Evolutionary conservation across 2,888 invertebrate species (phyloP), one percentile per base, ranked within the genome.

Genomic region (Trypoxylon attenuatum): DNA sequence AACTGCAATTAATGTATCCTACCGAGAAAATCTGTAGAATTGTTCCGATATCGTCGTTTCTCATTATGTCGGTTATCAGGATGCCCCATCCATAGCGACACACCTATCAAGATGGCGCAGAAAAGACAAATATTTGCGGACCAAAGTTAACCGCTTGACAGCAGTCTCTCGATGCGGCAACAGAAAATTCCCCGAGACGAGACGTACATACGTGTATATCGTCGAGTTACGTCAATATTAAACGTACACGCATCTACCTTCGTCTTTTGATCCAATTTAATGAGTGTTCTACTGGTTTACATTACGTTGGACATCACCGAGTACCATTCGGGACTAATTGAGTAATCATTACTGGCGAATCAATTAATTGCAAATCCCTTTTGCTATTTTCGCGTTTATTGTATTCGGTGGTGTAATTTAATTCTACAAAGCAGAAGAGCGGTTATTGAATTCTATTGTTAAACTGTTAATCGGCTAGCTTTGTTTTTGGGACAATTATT

Each of bases 111-210:
- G 70, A 71, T 71, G 71, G 62, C 70, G 70, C 25, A 38, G 62
- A 71, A 66, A 70, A 70, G 71, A 71, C 67, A 71, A 70, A 71
- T 70, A 71, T 71, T 71, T 71, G 71, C 52, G 16, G 52, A 51
- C 50, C 50, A 29, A 54, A 56, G 65, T 62, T 59, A 58, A 21
- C 16, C 55, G 21, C 55, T 51, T 33, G 23, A 46, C 57, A 47
- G 56, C 29, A 51, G 43, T 22, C 53, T 47, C 50, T 62, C 59
- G 53, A n/a, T 49, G 5, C 8, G 62, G 52, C 62, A 52, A 50
- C 62, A 29, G 59, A 60, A 63, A 67, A n/a, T n/a, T n/a, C n/a
- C n/a, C n/a, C n/a, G n/a, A n/a, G n/a, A n/a, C n/a, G n/a, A n/a
- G n/a, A n/a, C 43, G 59, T 66, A 42, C 13, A 57, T 38, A 10